Percentiles rank a stretch among this genome's conserved stretches.
Conservation (phyloP, 92 coral and sea anemone genomes). For the Bergia sp. region DNA sequence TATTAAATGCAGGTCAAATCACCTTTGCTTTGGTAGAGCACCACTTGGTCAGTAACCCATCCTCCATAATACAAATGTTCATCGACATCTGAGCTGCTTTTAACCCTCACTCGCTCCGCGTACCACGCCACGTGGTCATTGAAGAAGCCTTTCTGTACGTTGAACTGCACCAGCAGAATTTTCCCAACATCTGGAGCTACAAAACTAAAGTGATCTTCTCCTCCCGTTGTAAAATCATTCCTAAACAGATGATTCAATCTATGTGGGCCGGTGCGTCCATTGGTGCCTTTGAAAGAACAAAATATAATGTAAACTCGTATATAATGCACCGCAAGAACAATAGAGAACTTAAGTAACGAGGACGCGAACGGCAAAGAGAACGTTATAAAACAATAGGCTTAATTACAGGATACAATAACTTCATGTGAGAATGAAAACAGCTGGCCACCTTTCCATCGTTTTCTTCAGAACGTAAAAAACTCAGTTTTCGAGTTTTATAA, state of each 20-base stretch:
- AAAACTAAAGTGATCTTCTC: constrained; percentile 18
- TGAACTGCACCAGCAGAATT: constrained; percentile 21
- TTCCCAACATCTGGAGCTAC: constrained; percentile 31
- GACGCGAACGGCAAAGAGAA: too few species aligned
- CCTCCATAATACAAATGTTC: constrained; percentile 22
- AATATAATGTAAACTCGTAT: not conserved
- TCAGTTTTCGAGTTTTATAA: too few species aligned
- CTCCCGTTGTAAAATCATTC: constrained; percentile 2
- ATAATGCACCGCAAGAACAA: too few species aligned
- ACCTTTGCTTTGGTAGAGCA: constrained; percentile 33
- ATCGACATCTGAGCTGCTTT: not conserved
- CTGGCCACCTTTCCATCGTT: too few species aligned
- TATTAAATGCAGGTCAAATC: too few species aligned
- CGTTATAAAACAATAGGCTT: too few species aligned
- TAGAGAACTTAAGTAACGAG: too few species aligned
- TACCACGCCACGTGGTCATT: constrained; percentile 13
- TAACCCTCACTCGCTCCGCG: not conserved
- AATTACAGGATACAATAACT: too few species aligned
- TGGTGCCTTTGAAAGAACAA: not conserved
- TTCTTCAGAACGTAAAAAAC: too few species aligned
- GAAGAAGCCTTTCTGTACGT: constrained; percentile 11
- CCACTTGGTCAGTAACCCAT: constrained; percentile 24
- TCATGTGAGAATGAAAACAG: too few species aligned
- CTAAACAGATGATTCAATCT: not conserved
- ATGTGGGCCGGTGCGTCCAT: constrained; percentile 27